These are phyloP conservation scores for Turdus rufiventris DNA, from an alignment of 2,113 vertebrate genomes.

Conservation along the genomic window DNA sequence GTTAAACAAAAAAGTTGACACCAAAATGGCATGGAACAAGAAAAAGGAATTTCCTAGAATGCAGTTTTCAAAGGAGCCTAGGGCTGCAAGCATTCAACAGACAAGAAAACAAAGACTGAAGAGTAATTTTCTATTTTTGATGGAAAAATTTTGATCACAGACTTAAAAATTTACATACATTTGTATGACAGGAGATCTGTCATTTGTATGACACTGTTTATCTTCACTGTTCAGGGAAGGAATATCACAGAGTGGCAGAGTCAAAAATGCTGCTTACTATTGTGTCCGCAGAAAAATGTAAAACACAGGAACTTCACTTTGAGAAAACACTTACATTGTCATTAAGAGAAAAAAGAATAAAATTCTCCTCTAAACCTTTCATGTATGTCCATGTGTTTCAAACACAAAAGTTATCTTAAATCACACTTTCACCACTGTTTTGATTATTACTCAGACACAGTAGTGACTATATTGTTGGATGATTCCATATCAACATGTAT, in stretches of 20 bases:
- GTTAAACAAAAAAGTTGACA: neutral
- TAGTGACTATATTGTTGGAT: neutral
- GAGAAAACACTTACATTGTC: neutral
- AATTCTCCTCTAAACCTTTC: neutral
- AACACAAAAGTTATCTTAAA: neutral
- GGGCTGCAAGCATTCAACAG: neutral
- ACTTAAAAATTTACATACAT: neutral
- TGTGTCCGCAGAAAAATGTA: neutral
- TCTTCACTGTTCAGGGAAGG: neutral
- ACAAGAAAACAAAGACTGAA: neutral
- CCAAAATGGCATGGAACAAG: neutral
- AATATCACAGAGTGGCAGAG: fast-evolving
- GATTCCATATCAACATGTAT: neutral
- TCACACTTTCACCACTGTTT: neutral
- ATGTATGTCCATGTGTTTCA: neutral
- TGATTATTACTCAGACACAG: neutral
- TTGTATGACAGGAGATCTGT: neutral
- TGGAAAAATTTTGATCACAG: neutral
- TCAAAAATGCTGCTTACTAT: neutral
- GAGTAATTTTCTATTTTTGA: neutral
- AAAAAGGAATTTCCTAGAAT: neutral
- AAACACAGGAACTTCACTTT: neutral
- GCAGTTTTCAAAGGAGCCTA: neutral
- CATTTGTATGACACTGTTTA: neutral
- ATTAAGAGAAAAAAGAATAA: neutral